These are phyloP conservation scores for rat (Rattus norvegicus) DNA, from an alignment of 2,113 vertebrate genomes.

Conservation along the genomic window DNA sequence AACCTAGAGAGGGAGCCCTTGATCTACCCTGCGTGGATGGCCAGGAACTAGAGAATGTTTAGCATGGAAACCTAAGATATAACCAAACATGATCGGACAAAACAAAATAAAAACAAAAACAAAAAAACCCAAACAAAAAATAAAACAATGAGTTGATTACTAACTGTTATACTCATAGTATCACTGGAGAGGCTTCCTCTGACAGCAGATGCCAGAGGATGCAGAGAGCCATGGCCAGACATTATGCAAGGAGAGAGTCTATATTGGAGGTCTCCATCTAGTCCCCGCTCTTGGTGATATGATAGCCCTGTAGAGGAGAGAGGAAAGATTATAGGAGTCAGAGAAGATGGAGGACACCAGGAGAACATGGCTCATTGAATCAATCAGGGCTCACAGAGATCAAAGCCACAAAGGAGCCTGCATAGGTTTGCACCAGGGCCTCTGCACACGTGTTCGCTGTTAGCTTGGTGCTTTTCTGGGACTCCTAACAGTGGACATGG, in stretches of 20 bases:
- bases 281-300: not conserved
- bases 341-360: not conserved
- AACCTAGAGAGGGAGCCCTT: not conserved
- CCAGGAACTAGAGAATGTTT: not conserved
- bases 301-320: not conserved
- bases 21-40: not conserved
- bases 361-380: not conserved
- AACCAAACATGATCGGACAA: not conserved
- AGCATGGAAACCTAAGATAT: not conserved
- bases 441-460: not conserved
- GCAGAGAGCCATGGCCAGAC: not conserved
- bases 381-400: not conserved
- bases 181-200: not conserved
- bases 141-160: not conserved
- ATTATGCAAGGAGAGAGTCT: not conserved
- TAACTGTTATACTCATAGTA: not conserved
- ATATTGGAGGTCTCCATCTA: too few relatives aligned
- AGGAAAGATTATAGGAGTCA: not conserved
- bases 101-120: not conserved
- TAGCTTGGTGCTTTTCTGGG: not conserved
- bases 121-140: not conserved
- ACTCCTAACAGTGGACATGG: not conserved
- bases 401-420: not conserved
- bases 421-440: not conserved
- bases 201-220: not conserved